These are phyloP conservation scores for Takifugu flavidus DNA, from an alignment of 2,113 vertebrate genomes.

Conservation along the genomic window DNA sequence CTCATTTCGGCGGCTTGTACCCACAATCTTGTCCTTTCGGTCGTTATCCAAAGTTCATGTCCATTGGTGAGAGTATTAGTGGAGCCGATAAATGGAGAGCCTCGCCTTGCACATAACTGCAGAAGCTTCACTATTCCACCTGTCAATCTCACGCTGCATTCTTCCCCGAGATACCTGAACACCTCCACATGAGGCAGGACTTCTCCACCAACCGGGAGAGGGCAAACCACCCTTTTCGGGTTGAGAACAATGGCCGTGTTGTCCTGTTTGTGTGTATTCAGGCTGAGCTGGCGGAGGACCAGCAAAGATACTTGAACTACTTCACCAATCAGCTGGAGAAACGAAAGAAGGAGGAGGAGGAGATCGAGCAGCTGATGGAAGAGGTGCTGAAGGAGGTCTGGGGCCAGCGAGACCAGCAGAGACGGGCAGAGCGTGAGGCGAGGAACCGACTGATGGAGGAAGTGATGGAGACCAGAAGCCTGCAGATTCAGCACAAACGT, in stretches of 20 bases:
- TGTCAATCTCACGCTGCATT: no score
- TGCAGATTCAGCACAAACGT: slow-evolving; percentile 86
- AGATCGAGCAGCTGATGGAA: slow-evolving; percentile 71
- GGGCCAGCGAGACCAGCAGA: slow-evolving; percentile 64
- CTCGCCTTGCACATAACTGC: no score
- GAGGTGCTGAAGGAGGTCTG: slow-evolving; percentile 71
- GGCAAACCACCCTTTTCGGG: no score
- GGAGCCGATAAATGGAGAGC: no score
- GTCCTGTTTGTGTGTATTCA: slow-evolving; percentile 34
- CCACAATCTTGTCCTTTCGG: no score
- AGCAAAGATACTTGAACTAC: slow-evolving; percentile 76
- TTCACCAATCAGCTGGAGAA: slow-evolving; percentile 71
- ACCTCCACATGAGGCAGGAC: no score
- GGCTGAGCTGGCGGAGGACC: slow-evolving; percentile 76
- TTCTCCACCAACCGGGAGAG: no score
- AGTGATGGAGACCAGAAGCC: slow-evolving; percentile 73
- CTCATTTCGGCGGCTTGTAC: no score
- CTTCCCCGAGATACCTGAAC: no score
- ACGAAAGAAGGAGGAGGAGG: slow-evolving; percentile 72
- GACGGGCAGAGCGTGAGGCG: slow-evolving; percentile 69
- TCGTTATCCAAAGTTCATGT: no score
- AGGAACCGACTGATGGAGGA: slow-evolving; percentile 77
- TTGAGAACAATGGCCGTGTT: not conserved
- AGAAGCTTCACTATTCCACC: no score
- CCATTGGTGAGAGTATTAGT: no score